Evolutionary conservation across 1,140 invertebrate genomes (phyloP).

Genomic region (Rhopalosiphum padi): DNA sequence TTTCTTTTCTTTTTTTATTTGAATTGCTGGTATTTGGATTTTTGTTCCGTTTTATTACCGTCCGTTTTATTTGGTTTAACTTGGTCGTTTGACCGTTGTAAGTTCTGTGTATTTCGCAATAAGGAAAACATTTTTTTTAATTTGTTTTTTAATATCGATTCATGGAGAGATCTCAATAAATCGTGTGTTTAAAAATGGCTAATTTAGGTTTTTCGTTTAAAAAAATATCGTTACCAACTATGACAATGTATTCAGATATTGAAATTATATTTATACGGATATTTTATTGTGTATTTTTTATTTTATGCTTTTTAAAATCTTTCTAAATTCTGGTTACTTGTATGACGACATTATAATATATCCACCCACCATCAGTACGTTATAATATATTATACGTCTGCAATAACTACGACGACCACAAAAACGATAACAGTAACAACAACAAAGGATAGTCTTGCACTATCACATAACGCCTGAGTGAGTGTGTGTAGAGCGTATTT

Average conservation of each 20-base stretch:
- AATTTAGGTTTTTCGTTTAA: background rate
- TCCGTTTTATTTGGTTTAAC: too few relatives aligned
- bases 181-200: background rate
- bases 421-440: background rate
- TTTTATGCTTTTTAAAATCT: background rate
- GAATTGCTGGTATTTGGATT: too few relatives aligned
- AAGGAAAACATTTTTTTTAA: too few relatives aligned
- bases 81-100: too few relatives aligned
- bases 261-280: too few relatives aligned
- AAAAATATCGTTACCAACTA: background rate
- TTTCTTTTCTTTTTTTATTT: too few relatives aligned
- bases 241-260: background rate
- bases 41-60: too few relatives aligned
- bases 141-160: too few relatives aligned
- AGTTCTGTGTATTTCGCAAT: too few relatives aligned
- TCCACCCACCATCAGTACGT: background rate
- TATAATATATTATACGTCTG: background rate
- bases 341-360: background rate
- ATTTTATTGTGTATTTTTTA: background rate
- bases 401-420: background rate
- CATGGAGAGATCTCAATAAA: background rate
- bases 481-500: background rate
- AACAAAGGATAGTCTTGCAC: background rate
- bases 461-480: background rate
- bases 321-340: background rate